Percentiles rank a stretch among this genome's conserved stretches.
Conservation (phyloP, 2,113 vertebrate species). For the Pavo muticus region DNA sequence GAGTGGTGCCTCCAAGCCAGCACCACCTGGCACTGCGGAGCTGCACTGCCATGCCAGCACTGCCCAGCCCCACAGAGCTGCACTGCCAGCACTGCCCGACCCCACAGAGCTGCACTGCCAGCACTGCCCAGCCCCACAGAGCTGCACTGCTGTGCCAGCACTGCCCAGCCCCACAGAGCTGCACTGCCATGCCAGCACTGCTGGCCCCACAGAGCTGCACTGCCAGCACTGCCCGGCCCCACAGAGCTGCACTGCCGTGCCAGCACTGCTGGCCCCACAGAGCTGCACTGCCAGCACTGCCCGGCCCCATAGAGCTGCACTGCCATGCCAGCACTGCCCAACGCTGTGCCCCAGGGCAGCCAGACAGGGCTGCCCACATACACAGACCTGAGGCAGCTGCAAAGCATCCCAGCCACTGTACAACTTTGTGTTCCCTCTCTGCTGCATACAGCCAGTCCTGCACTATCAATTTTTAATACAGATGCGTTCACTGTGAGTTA, state of each 20-base stretch:
- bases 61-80: too few relatives aligned
- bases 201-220: too few relatives aligned
- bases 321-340: too few relatives aligned
- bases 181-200: too few relatives aligned
- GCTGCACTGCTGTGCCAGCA: background rate
- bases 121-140: background rate
- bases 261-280: too few relatives aligned
- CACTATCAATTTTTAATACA: rapidly evolving
- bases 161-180: background rate
- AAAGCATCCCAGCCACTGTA: background rate
- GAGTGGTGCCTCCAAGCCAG: background rate
- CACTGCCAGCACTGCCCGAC: background rate
- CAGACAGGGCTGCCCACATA: background rate
- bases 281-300: background rate
- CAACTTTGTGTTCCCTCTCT: background rate
- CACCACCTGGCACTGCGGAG: too few relatives aligned
- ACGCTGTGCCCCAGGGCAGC: background rate
- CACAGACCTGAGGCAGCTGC: background rate
- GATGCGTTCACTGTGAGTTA: background rate
- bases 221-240: too few relatives aligned
- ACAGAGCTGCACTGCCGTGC: too few relatives aligned
- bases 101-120: background rate
- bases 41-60: too few relatives aligned
- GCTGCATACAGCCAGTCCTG: rapidly evolving
- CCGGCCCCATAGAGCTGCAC: background rate